phyloP scores from a whole-genome alignment of 1,140 invertebrate genomes.

The Drosophila funebris region DNA sequence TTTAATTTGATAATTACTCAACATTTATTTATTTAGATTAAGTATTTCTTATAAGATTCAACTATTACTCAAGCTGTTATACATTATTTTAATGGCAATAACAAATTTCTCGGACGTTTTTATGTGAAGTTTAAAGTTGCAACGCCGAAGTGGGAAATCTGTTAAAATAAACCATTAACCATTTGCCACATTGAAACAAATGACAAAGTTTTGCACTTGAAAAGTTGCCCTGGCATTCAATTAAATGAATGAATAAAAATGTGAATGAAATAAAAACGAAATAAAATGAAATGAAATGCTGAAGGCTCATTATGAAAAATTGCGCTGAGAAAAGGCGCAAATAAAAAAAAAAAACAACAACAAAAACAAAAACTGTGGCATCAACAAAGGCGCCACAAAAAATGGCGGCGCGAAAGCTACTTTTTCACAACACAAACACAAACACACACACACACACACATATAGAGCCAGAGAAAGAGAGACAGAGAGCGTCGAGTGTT shows the following conservation, averaged over 20 bases:
- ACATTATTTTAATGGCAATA: too few species aligned
- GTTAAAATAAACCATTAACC: constrained; percentile 33
- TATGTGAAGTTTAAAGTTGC: constrained; percentile 4
- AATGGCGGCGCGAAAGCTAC: constrained; percentile 82
- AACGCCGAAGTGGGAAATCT: constrained; percentile 2
- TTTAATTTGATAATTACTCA: too few species aligned
- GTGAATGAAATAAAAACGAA: constrained; percentile 39
- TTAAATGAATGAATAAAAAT: constrained; percentile 66
- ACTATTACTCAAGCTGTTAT: too few species aligned
- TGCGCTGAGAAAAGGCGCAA: constrained; percentile 67
- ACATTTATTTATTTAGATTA: too few species aligned
- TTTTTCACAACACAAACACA: constrained; percentile 60
- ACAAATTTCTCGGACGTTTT: not conserved
- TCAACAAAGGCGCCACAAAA: constrained; percentile 82
- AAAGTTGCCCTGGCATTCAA: constrained; percentile 69
- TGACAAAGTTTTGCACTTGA: constrained; percentile 82
- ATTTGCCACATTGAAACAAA: constrained; percentile 79
- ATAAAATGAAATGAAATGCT: constrained; percentile 48
- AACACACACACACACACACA: constrained; percentile 24
- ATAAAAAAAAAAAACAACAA: constrained; percentile 56
- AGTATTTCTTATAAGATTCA: too few species aligned
- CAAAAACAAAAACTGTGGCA: constrained; percentile 75
- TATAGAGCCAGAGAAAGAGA: constrained; percentile 21
- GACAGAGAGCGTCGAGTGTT: constrained; percentile 14
- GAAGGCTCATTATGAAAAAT: constrained; percentile 74